Evolutionary conservation across 2,113 vertebrate genomes (phyloP).

Genomic region (Hippocampus comes): DNA sequence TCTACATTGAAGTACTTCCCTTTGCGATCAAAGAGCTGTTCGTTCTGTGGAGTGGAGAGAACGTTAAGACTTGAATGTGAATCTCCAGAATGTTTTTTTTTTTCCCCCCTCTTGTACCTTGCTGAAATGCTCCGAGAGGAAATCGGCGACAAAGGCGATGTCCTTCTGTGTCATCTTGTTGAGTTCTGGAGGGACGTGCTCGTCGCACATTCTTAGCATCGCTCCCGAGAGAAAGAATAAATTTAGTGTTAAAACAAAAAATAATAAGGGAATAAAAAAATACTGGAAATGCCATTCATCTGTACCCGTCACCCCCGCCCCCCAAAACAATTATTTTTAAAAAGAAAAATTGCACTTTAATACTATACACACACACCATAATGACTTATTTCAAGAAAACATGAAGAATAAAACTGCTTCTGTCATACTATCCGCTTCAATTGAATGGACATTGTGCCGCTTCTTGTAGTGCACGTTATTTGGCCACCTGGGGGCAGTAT

Average conservation of each 20-base stretch:
- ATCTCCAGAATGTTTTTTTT: not conserved
- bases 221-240: slow-evolving; percentile 65
- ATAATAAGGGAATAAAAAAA: not conserved
- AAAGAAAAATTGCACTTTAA: too few relatives aligned
- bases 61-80: not conserved
- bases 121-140: slow-evolving; percentile 98
- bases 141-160: slow-evolving; percentile 95
- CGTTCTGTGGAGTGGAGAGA: slow-evolving; percentile 77
- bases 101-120: slow-evolving; percentile 71
- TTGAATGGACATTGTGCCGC: too few relatives aligned
- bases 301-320: too few relatives aligned
- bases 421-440: too few relatives aligned
- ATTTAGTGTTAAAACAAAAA: not conserved
- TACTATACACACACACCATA: too few relatives aligned
- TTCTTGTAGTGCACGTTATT: too few relatives aligned
- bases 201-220: slow-evolving; percentile 97
- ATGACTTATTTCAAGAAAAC: too few relatives aligned
- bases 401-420: too few relatives aligned
- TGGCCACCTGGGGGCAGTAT: too few relatives aligned
- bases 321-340: too few relatives aligned
- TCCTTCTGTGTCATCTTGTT: slow-evolving; percentile 99
- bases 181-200: slow-evolving; percentile 92
- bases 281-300: too few relatives aligned
- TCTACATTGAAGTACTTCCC: slow-evolving; percentile 98
- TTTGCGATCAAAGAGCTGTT: slow-evolving; percentile 94